Conservation (phyloP, 2,113 vertebrate genomes). For the Xerus inauris region DNA sequence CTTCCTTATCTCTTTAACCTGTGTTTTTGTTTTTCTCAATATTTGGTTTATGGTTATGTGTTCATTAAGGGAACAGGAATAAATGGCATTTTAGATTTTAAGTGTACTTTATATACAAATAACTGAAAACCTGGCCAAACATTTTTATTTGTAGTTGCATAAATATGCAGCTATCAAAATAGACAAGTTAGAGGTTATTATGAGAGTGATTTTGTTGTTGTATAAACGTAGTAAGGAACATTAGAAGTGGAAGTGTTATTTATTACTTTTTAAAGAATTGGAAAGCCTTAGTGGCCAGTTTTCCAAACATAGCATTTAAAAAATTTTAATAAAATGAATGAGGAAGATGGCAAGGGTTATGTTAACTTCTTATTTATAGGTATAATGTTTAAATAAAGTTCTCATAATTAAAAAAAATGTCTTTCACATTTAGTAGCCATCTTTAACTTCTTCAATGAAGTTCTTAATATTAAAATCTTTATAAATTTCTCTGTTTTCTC, state of each 20-base stretch:
- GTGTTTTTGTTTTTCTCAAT: slow-evolving; percentile 3
- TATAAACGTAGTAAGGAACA: not conserved
- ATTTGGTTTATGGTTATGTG: not conserved
- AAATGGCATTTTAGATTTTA: slow-evolving; percentile 11
- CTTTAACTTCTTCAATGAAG: not conserved
- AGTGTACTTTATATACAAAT: not conserved
- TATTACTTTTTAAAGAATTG: slow-evolving; percentile 51
- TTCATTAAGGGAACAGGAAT: not conserved
- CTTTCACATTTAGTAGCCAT: not conserved
- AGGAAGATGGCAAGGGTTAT: not conserved
- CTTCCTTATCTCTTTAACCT: not conserved
- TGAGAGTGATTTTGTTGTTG: slow-evolving; percentile 14
- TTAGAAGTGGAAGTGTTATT: not conserved
- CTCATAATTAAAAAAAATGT: not conserved
- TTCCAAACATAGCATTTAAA: slow-evolving; percentile 38
- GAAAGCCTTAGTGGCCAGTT: not conserved
- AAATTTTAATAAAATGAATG: not conserved
- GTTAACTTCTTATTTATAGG: not conserved
- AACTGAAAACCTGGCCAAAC: not conserved
- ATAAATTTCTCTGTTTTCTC: not conserved
- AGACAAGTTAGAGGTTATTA: not conserved
- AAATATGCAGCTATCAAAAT: slow-evolving; percentile 43
- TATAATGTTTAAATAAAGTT: not conserved
- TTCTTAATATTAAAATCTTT: not conserved
- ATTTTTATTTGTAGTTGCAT: slow-evolving; percentile 17